Conservation (phyloP, 2,797 vertebrate genomes). For the Oreonectes daqikongensis region DNA sequence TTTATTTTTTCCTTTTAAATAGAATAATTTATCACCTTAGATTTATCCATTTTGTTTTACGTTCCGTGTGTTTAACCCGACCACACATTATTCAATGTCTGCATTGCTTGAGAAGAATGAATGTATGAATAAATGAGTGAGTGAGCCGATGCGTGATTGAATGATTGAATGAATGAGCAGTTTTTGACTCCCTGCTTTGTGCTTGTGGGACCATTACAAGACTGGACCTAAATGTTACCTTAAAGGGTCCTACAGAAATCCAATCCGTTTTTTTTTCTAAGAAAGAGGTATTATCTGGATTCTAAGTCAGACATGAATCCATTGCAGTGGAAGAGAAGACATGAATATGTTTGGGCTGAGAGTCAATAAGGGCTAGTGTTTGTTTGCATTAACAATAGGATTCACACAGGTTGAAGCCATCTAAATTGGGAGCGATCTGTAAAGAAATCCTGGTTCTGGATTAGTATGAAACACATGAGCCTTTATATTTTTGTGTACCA, state of each 20-base stretch:
- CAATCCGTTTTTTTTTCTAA: slow-evolving; percentile 1
- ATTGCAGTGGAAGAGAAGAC: slow-evolving; percentile 22
- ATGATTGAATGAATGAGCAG: slow-evolving; percentile 19
- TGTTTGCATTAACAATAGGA: slow-evolving; percentile 18
- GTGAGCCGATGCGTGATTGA: not conserved
- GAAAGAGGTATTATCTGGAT: slow-evolving; percentile 12
- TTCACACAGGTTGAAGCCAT: slow-evolving; percentile 8
- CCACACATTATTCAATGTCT: slow-evolving; percentile 5
- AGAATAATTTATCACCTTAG: slow-evolving; percentile 56
- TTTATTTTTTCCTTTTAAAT: slow-evolving; percentile 45
- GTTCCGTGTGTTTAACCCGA: slow-evolving; percentile 27
- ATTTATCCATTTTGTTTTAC: slow-evolving; percentile 27
- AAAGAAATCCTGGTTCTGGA: not conserved
- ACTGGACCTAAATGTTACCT: slow-evolving; percentile 36
- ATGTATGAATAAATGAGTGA: slow-evolving; percentile 31
- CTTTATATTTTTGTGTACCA: not conserved
- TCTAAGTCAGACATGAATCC: slow-evolving; percentile 20
- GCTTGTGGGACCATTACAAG: slow-evolving; percentile 35
- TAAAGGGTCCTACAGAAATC: slow-evolving; percentile 5
- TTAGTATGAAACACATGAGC: not conserved
- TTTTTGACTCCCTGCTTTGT: slow-evolving; percentile 17
- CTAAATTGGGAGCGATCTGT: not conserved
- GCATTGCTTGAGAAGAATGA: slow-evolving; percentile 25
- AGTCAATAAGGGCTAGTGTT: slow-evolving; percentile 41
- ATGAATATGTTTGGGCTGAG: not conserved